These are phyloP conservation scores for Enteromius fasciolatus DNA, from an alignment of 2,797 vertebrate genomes.

Conservation along the genomic window DNA sequence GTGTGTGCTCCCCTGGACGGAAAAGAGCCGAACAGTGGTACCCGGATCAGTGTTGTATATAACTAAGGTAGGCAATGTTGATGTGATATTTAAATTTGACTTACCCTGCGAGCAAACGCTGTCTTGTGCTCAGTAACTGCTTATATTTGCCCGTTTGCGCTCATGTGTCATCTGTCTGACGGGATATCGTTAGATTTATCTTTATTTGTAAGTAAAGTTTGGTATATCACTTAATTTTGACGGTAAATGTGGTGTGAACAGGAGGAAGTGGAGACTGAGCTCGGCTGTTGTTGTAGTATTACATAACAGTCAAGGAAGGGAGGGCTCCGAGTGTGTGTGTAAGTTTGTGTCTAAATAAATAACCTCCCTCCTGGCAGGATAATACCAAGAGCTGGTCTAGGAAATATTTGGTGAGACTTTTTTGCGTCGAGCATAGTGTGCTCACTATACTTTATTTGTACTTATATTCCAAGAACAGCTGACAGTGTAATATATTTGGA, in stretches of 20 bases:
- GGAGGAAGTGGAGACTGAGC: slow-evolving; percentile 57
- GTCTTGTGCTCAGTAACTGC: neutral
- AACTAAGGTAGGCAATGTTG: slow-evolving; percentile 14
- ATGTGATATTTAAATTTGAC: neutral
- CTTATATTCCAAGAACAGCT: neutral
- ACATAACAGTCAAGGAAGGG: slow-evolving; percentile 65
- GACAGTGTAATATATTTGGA: neutral
- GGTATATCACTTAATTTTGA: neutral
- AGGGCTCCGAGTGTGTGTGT: slow-evolving; percentile 42
- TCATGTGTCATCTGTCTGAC: neutral
- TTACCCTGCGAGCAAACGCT: neutral
- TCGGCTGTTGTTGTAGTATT: slow-evolving; percentile 63
- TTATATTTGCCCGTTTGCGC: neutral
- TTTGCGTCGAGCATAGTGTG: too few species aligned
- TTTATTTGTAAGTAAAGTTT: neutral
- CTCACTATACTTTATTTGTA: neutral
- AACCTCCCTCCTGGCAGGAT: neutral
- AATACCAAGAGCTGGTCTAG: neutral
- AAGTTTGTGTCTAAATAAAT: slow-evolving; percentile 12
- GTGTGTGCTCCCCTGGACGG: slow-evolving; percentile 8
- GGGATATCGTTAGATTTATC: neutral
- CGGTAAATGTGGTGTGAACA: slow-evolving; percentile 38
- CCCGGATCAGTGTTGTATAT: neutral
- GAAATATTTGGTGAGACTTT: neutral
- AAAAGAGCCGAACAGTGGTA: slow-evolving; percentile 11